Evolutionary conservation across 2,113 vertebrate genomes (phyloP), one percentile per base, ranked within the genome.

Genomic region (Theropithecus gelada): DNA sequence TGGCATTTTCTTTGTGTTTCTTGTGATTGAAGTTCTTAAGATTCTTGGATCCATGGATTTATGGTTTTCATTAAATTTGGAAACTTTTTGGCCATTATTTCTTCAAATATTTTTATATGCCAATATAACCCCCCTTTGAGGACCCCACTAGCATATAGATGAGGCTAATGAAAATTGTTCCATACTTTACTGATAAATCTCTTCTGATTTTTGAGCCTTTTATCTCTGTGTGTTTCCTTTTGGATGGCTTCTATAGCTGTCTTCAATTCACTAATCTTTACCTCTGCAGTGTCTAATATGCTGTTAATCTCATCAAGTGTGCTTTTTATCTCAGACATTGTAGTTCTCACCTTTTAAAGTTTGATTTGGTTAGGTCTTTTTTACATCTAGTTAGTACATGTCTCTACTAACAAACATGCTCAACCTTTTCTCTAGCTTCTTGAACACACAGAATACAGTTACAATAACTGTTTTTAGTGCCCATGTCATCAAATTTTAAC

Each of bases 371-470:
- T 75, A 93, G 2, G 23, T 61, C 16, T 50, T 88, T 85, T 91
- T 84, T 61, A 68, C 8, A 64, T 87, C 12, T 66, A 32, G 11
- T 64, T 30, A 30, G 27, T 32, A 32, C 8, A 18, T 75, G 3
- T 66, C 12, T 91, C 76, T 61, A 40, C 7, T 84, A 90, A 32
- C 18, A 76, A 90, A 25, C 14, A 76, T 91, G 17, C 38, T 55
- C n/a, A 50, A n/a, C 84, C 20, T 88, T 93, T 91, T 55, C 30
- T 91, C 23, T 81, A 76, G 79, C n/a, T 93, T 96, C 55, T 72
- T 30, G 2, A 80, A 93, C 76, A 93, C 52, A 68, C 0, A 32
- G 72, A 84, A 73, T 78, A 66, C 9, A 93, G 40, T 72, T 83
- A 59, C 43, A 43, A 38, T 40, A 73, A 70, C 14, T 76, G 5